Evolutionary conservation across 2,113 vertebrate genomes (phyloP), one percentile per base, ranked within the genome.

Genomic region (Atrichornis clamosus): DNA sequence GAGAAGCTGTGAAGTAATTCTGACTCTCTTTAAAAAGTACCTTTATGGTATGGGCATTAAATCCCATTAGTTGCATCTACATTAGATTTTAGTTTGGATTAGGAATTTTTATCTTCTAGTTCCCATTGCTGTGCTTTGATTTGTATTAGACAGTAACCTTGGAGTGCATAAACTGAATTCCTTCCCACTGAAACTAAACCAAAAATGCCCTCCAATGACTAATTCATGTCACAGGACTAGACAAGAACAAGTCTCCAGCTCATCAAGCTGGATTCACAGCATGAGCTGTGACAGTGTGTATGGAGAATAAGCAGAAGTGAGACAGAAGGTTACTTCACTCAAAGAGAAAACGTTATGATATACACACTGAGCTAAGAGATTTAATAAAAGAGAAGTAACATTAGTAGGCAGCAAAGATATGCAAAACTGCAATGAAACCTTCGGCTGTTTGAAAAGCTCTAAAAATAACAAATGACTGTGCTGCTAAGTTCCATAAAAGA

Each of bases 381-480:
- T 82, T 77, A 10, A 59, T 82, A 90, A 76, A 91, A 87, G 52
- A 67, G 41, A 85, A 91, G 75, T 59, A 77, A 86, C 37, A 44
- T 88, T 90, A 96, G 59, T 19, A 83, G 85, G 75, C 87, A 93
- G 90, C 68, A 95, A 90, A 91, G 82, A 86, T 70, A 91, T 16
- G 74, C 52, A 96, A 91, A 95, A 67, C 35, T 74, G 93, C 37
- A 93, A 37, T 59, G 63, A 95, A 95, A 87, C 47, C 55, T 89
- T 93, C 70, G 70, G 55, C 46, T 96, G 74, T 91, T 96, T 96
- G 75, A 93, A 94, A 94, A 91, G 75, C 78, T 80, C 87, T 94
- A 87, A 95, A 96, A 94, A 96, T 93, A 96, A 94, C 75, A 94
- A 96, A 95, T 92, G 73, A 72, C 65, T 11, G 8, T 28, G 56